Evolutionary conservation across 2,888 invertebrate genomes (phyloP), one percentile per base, ranked within the genome.

Genomic region (Acleris holmiana): DNA sequence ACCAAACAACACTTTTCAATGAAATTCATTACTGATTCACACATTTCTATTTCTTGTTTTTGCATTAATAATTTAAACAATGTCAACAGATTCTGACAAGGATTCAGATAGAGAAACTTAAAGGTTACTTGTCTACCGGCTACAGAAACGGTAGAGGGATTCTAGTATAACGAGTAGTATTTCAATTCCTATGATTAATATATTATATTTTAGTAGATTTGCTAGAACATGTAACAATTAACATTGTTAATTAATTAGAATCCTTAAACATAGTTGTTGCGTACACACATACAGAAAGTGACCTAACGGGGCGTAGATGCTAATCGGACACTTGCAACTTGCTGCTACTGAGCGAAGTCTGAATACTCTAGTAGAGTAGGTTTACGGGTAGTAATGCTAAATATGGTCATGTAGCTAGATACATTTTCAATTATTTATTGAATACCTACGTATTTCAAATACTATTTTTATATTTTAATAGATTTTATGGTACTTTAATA

Each of bases 221-320:
- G 91, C 91, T 91, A 91, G 91, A 87, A 86, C 84, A 84, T 89
- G 85, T 90, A 86, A 89, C 83, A 78, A 78, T 77, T 78, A 82
- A 83, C 78, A 81, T 77, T 76, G 82, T 82, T 83, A 85, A n/a
- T n/a, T n/a, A n/a, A 83, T 81, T 88, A 86, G 88, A 83, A 83
- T 83, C 80, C 81, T 78, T 80, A 83, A 85, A 83, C 41, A 78
- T 73, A 73, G 80, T 79, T 79, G 88, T 89, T 89, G 58, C 89
- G 55, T 89, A 88, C 87, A 85, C 79, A 79, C 77, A 80, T 85
- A 84, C 85, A 85, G 86, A 84, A 87, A 84, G 83, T 85, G 78
- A 85, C 80, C 88, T 91, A 91, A 90, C 91, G 91, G 91, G 91
- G 91, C 91, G 91, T 92, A 92, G 91, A 84, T 91, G 91, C 92